Evolutionary conservation across 2,888 invertebrate genomes (phyloP).

Genomic region (Epinotia brunnichana): DNA sequence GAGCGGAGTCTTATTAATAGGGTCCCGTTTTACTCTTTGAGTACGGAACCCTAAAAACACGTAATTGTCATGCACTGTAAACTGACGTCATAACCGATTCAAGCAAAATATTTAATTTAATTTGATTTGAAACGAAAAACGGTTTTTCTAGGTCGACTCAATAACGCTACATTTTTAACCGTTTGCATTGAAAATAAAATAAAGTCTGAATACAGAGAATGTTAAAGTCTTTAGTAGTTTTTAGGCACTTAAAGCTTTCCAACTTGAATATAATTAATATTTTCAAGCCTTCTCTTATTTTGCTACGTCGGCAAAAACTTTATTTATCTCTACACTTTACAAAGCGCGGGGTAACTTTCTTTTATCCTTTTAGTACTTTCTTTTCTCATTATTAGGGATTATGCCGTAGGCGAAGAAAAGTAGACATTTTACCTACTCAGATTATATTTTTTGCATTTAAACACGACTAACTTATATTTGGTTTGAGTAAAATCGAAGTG

Average conservation of each 20-base stretch:
- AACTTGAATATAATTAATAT: slow-evolving; percentile 30
- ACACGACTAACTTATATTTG: not conserved
- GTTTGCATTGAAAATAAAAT: not conserved
- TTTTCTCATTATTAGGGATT: slow-evolving; percentile 32
- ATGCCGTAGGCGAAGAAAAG: not conserved
- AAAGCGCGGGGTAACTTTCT: slow-evolving; percentile 27
- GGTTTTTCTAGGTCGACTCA: no score
- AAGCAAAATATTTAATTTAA: no score
- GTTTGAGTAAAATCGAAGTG: not conserved
- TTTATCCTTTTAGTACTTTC: slow-evolving; percentile 29
- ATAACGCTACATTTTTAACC: no score
- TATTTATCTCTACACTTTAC: slow-evolving; percentile 12
- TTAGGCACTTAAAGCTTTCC: slow-evolving; percentile 1
- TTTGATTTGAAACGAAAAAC: no score
- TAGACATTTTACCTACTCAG: not conserved
- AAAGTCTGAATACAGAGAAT: not conserved
- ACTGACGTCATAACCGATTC: no score
- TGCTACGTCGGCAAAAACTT: slow-evolving; percentile 27
- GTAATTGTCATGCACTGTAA: no score
- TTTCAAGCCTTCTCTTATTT: slow-evolving; percentile 24
- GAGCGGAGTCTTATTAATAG: no score
- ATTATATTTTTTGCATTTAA: slow-evolving; percentile 4
- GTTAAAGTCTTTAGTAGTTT: not conserved
- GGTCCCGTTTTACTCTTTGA: no score
- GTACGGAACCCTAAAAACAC: no score